Percentiles rank a stretch among this genome's conserved stretches.
These are phyloP conservation scores for Autographa gamma DNA, from an alignment of 2,888 invertebrate genomes.

Conservation along the genomic window DNA sequence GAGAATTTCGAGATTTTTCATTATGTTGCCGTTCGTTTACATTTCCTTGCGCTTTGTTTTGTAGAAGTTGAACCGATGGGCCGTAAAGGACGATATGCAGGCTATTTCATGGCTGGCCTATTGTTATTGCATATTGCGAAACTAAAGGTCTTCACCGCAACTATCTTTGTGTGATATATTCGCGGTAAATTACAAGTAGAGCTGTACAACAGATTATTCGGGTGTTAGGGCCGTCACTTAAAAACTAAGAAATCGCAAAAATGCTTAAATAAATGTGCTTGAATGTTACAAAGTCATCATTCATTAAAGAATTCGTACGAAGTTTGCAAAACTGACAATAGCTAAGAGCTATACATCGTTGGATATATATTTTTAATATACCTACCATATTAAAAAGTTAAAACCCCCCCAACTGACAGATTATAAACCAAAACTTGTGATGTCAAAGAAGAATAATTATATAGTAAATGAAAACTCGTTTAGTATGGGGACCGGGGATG, in stretches of 20 bases:
- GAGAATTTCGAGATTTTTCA: conserved; percentile 6
- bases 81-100: neutral
- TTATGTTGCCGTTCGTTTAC: neutral
- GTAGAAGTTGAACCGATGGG: conserved; percentile 1
- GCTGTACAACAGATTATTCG: too few species aligned
- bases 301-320: too few species aligned
- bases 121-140: conserved; percentile 1
- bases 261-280: too few species aligned
- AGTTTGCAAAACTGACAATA: too few species aligned
- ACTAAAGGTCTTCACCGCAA: conserved; percentile 3
- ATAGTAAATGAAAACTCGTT: conserved; percentile 47
- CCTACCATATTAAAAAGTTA: too few species aligned
- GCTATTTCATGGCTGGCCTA: neutral
- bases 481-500: conserved; percentile 11
- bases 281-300: too few species aligned
- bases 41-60: conserved; percentile 11
- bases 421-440: conserved; percentile 11
- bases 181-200: neutral
- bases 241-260: too few species aligned
- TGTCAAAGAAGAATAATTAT: conserved; percentile 41
- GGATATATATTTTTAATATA: too few species aligned
- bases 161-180: neutral
- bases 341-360: too few species aligned
- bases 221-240: too few species aligned
- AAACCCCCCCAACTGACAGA: neutral